Evolutionary conservation across 53 echinoderm and acorn worm genomes (phyloP).

Genomic region (Echinarachnius parma): DNA sequence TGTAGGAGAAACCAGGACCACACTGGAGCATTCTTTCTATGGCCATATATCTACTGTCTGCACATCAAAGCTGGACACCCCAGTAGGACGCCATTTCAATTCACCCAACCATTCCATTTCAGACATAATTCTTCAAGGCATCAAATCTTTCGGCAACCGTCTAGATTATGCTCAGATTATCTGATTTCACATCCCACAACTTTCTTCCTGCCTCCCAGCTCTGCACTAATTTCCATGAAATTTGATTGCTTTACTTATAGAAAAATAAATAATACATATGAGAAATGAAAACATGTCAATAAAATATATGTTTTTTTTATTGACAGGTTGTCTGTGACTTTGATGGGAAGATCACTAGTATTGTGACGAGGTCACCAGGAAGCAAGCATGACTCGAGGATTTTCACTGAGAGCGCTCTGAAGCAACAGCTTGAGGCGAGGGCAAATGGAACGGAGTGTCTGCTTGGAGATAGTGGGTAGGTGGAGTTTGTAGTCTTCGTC

Average conservation of each 20-base stretch:
- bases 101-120: no score
- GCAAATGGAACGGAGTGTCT: constrained; percentile 11
- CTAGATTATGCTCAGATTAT: no score
- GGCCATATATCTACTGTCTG: no score
- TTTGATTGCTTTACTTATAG: no score
- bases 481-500: not conserved
- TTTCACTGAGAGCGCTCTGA: constrained; percentile 21
- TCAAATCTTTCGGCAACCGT: no score
- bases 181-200: not conserved
- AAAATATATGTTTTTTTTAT: not conserved
- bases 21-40: no score
- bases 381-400: constrained; percentile 39
- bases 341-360: constrained; percentile 31
- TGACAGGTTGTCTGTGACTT: constrained; percentile 12
- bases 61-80: no score
- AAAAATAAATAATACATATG: no score
- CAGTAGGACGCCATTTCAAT: no score
- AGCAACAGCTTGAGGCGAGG: constrained; percentile 12
- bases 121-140: no score
- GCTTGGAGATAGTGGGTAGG: constrained; percentile 37
- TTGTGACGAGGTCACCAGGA: constrained; percentile 45
- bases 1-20: no score
- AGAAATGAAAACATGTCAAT: not conserved
- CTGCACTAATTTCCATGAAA: not conserved
- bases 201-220: not conserved